phyloP scores from a whole-genome alignment of 2,797 vertebrate species.

The Anabacerthia variegaticeps region DNA sequence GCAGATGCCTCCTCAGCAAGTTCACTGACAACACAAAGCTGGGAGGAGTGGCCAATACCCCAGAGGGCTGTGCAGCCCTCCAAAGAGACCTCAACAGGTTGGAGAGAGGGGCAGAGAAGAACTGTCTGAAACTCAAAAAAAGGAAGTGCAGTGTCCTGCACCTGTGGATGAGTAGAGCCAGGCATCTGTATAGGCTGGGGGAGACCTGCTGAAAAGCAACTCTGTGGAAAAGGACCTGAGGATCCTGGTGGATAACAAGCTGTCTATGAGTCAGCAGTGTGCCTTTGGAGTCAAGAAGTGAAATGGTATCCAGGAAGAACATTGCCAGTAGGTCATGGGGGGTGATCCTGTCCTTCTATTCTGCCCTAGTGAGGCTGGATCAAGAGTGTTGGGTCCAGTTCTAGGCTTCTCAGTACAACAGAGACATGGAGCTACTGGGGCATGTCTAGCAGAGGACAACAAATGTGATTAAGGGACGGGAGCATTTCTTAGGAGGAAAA shows the following conservation, averaged over 20 bases:
- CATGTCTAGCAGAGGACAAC: background rate
- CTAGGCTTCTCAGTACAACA: background rate
- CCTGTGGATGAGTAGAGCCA: too few species aligned
- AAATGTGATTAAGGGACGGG: background rate
- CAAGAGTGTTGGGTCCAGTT: background rate
- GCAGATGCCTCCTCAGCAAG: background rate
- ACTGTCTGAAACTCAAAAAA: background rate
- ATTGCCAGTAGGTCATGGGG: background rate
- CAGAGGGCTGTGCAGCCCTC: background rate
- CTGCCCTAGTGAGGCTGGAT: background rate
- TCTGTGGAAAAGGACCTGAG: background rate
- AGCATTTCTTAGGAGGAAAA: background rate
- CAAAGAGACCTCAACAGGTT: background rate
- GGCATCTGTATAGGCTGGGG: background rate
- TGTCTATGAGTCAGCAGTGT: background rate
- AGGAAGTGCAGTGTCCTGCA: background rate
- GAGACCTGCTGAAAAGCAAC: background rate
- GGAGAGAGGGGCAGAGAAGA: background rate
- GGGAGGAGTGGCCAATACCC: rapidly evolving
- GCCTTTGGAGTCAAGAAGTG: background rate
- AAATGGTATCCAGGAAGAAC: background rate
- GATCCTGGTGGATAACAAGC: background rate
- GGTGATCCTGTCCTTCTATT: background rate
- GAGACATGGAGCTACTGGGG: background rate
- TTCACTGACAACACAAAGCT: background rate